phyloP scores from a whole-genome alignment of 2,797 vertebrate species.

The Silurus lanzhouensis region DNA sequence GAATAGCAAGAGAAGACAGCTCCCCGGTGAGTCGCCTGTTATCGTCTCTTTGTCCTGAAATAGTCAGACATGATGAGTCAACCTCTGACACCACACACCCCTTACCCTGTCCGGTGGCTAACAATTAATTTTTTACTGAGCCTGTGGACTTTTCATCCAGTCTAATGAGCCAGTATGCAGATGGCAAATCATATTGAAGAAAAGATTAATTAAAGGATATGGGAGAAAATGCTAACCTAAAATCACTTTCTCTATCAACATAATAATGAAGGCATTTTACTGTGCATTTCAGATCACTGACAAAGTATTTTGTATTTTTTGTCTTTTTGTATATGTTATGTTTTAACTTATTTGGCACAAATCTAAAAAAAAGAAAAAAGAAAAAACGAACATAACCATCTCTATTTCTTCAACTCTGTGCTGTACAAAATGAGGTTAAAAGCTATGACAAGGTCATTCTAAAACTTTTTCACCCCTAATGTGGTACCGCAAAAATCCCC shows the following conservation, averaged over 20 bases:
- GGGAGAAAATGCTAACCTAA: constrained; percentile 20
- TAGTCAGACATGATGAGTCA: constrained; percentile 59
- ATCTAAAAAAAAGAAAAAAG: too few species aligned
- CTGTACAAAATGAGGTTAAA: constrained; percentile 23
- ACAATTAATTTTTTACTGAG: constrained; percentile 39
- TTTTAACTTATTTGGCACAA: constrained; percentile 16
- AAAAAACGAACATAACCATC: constrained; percentile 1
- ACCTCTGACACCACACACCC: constrained; percentile 52
- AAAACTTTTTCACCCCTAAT: constrained; percentile 35
- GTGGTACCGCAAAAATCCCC: background rate
- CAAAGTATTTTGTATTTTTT: constrained; percentile 10
- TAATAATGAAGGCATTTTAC: constrained; percentile 1
- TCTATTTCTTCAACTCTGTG: background rate
- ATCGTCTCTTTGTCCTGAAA: constrained; percentile 59
- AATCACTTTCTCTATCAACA: background rate
- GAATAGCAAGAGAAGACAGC: constrained; percentile 55
- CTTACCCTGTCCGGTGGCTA: constrained; percentile 40
- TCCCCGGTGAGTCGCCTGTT: constrained; percentile 56
- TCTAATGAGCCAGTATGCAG: constrained; percentile 11
- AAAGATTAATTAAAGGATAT: constrained; percentile 25
- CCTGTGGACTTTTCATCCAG: constrained; percentile 31
- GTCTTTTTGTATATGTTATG: constrained; percentile 26
- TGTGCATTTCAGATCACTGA: constrained; percentile 32
- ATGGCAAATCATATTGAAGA: constrained; percentile 44
- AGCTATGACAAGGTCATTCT: constrained; percentile 38